Evolutionary conservation across 2,113 vertebrate genomes (phyloP), one percentile per base, ranked within the genome.

Genomic region (Hippocampus comes): DNA sequence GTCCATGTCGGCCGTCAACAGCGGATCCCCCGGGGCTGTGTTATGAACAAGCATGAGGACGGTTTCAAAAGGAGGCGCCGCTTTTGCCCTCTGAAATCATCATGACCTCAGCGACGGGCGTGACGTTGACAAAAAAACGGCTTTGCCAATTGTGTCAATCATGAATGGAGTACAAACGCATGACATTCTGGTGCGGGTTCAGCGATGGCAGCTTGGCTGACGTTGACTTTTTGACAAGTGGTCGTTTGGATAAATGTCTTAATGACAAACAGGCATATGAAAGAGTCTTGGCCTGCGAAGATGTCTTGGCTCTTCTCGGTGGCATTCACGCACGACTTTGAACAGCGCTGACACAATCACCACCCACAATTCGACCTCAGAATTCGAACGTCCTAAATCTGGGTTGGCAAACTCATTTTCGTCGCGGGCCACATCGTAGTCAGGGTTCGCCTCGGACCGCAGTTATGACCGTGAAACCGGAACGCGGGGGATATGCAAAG

Each of bases 1-100:
- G 89, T 97, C 95, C 92, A 97, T 90, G 85, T 97, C 95, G 72
- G 93, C 90, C 18, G 92, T 94, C 79, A 97, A 88, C 81, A 95
- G 85, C 9, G 94, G 93, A 74, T 93, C 92, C 48, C 92, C 92
- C 0, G 87, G 92, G 21, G 88, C 92, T 94, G 12, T 1, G 17
- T 73, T 64, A 70, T 79, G 61, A 76, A 69, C 21, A 21, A 66
- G 53, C 49, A 75, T 72, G 9, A 23, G 41, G 43, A 78, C 34
- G 27, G 68, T 63, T 74, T 43, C 65, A 67, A 74, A 34, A 63
- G 9, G 18, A 18, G 17, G 18, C 46, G 12, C 12, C 15, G 2
- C 15, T 48, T 48, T 17, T 15, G 4, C 46, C 46, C 46, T 5
- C 46, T 48, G 17, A 51, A 51, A 20, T 61, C 15, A 61, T n/a